Evolutionary conservation across 1,140 invertebrate genomes (phyloP), one percentile per base, ranked within the genome.

Genomic region (Calephelis nemesis): DNA sequence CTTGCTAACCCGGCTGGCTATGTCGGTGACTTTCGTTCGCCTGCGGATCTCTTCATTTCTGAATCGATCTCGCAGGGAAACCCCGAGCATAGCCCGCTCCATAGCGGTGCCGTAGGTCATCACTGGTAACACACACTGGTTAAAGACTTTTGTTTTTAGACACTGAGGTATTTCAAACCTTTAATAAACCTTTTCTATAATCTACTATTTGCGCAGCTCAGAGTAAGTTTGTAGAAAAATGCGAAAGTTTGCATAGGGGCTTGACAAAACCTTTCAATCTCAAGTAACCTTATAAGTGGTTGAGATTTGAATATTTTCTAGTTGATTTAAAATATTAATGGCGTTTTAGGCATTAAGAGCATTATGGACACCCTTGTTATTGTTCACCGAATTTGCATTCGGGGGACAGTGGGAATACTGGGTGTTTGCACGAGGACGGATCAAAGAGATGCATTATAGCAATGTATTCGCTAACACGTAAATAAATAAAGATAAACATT

Each of bases 311-410:
- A 87, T 85, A 83, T 88, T 86, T 86, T 83, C 76, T 84, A 85
- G 82, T 86, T 82, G 80, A 76, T 85, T 81, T 88, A 73, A 87
- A 87, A 86, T 87, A 89, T 89, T 89, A 89, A 89, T 85, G 81
- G 76, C 73, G 78, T 82, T 78, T 77, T 64, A 68, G 63, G 84
- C 81, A 85, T 85, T 88, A 86, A 84, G 79, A 81, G 84, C 76
- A 82, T 87, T 87, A 84, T 78, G 69, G 76, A 73, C 76, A 72
- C 79, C 85, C 87, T 85, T 89, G 87, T 89, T 88, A 83, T 85
- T 79, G 77, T 85, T 75, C 67, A 62, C 47, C 72, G 81, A 77
- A 87, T 87, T 87, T 87, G 85, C 87, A 89, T 89, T 67, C 70
- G 67, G 72, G 81, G 83, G 76, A 69, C 65, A 74, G 71, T 71